Conservation (phyloP, 2,113 vertebrate genomes). For the Pardalotus punctatus region DNA sequence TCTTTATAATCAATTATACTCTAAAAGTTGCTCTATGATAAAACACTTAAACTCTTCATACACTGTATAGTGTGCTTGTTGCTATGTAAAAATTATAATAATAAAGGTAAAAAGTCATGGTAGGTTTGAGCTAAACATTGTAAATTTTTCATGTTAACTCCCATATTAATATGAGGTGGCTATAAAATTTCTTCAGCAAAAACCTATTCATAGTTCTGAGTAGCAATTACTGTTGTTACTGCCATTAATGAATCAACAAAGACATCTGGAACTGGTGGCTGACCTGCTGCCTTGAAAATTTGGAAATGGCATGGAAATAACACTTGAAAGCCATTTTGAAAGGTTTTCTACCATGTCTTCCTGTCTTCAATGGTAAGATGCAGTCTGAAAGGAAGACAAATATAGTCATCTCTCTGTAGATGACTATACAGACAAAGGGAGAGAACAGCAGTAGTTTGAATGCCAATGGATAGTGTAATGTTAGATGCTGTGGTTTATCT, state of each 20-base stretch:
- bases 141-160: neutral
- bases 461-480: neutral
- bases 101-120: slow-evolving; percentile 41
- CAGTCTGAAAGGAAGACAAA: neutral
- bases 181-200: slow-evolving; percentile 14
- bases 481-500: neutral
- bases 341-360: neutral
- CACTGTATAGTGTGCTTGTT: neutral
- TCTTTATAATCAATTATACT: slow-evolving; percentile 65
- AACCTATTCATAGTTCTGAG: neutral
- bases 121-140: neutral
- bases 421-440: neutral
- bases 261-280: neutral
- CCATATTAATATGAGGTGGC: neutral
- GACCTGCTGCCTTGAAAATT: slow-evolving; percentile 9
- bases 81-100: neutral
- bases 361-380: neutral
- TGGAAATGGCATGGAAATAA: neutral
- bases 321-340: neutral
- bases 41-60: slow-evolving; percentile 45
- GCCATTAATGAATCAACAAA: slow-evolving; percentile 3
- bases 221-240: slow-evolving; percentile 5
- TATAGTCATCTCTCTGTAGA: neutral
- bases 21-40: slow-evolving; percentile 43
- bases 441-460: neutral